These are phyloP conservation scores for Bombus confusus DNA, from an alignment of 1,140 invertebrate genomes.

Conservation along the genomic window DNA sequence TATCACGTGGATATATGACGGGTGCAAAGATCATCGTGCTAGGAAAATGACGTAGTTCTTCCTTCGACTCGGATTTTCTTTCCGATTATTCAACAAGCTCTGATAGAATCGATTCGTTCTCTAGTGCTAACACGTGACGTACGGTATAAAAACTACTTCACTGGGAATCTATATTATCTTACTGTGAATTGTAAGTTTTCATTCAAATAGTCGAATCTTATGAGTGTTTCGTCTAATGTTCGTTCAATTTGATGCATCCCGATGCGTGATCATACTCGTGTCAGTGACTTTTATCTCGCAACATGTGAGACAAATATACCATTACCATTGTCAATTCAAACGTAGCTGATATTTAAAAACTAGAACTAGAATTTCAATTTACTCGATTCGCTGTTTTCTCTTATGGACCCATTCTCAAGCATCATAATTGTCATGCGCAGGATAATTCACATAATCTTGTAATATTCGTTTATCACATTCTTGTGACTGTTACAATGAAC, in stretches of 20 bases:
- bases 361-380: too few relatives aligned
- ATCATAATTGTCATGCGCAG: not conserved
- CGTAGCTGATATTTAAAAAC: too few relatives aligned
- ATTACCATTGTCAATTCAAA: too few relatives aligned
- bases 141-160: not conserved
- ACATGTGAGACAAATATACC: too few relatives aligned
- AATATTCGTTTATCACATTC: not conserved
- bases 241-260: too few relatives aligned
- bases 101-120: not conserved
- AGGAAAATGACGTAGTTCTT: not conserved
- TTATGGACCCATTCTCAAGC: too few relatives aligned
- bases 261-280: too few relatives aligned
- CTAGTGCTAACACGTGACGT: not conserved
- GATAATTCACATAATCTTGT: not conserved
- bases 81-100: not conserved
- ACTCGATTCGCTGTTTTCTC: too few relatives aligned
- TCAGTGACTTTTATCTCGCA: too few relatives aligned
- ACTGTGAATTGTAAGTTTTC: not conserved
- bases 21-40: not conserved
- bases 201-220: not conserved
- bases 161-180: not conserved
- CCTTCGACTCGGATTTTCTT: not conserved
- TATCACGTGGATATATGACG: not conserved
- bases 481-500: not conserved
- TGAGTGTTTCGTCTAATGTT: not conserved